phyloP scores from a whole-genome alignment of 2,888 invertebrate species.

The Liopterus haemorrhoidalis region DNA sequence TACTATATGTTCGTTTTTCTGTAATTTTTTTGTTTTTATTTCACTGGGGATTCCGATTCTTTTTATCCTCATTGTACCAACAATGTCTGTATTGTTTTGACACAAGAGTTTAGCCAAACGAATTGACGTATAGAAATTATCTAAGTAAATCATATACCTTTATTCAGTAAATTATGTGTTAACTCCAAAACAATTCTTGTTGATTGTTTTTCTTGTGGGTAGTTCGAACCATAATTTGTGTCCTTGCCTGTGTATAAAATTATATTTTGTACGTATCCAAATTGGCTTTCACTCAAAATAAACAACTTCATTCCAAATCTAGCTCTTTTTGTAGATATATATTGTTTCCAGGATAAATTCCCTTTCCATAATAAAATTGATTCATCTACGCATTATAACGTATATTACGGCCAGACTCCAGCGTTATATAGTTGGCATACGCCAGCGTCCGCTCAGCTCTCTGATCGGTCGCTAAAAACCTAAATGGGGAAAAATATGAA shows the following conservation, averaged over 20 bases:
- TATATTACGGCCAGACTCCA: too few species aligned
- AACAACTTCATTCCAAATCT: constrained; percentile 28
- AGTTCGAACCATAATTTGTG: constrained; percentile 28
- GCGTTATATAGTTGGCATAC: too few species aligned
- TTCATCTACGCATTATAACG: too few species aligned
- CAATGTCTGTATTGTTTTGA: constrained; percentile 30
- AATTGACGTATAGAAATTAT: constrained; percentile 29
- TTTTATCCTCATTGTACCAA: constrained; percentile 29
- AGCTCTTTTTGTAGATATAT: constrained; percentile 22
- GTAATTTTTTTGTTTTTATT: constrained; percentile 23
- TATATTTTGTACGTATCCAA: constrained; percentile 25
- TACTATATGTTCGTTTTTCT: constrained; percentile 24
- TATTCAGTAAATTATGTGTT: constrained; percentile 29
- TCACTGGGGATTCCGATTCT: constrained; percentile 13
- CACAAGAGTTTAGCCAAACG: constrained; percentile 30
- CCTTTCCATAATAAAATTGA: constrained; percentile 26
- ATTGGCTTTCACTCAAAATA: too few species aligned
- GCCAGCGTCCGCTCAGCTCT: too few species aligned
- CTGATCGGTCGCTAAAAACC: too few species aligned
- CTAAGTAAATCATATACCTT: constrained; percentile 29
- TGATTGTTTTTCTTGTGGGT: constrained; percentile 29
- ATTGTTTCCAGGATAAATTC: constrained; percentile 27
- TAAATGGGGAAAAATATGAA: too few species aligned
- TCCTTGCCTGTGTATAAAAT: constrained; percentile 24
- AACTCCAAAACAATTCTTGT: constrained; percentile 29